Conservation (phyloP, 2,888 invertebrate species). For the Altica lythri region DNA sequence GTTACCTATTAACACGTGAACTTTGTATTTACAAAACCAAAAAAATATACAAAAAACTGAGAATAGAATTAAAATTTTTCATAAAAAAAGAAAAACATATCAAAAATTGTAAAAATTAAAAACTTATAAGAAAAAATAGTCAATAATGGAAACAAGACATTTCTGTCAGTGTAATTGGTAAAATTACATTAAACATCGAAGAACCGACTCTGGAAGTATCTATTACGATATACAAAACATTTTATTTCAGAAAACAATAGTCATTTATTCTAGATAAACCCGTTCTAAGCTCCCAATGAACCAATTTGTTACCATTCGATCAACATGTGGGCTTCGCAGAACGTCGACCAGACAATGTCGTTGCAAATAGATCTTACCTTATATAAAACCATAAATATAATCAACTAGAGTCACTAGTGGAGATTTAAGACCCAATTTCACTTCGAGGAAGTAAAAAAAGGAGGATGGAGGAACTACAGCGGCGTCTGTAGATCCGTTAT, state of each 20-base stretch:
- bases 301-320: neutral
- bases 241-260: neutral
- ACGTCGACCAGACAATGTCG: constrained; percentile 2
- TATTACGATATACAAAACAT: neutral
- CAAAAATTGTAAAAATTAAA: no score
- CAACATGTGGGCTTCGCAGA: constrained; percentile 3
- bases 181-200: neutral
- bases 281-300: neutral
- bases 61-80: no score
- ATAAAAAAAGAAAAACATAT: no score
- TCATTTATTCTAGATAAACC: neutral
- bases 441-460: constrained; percentile 7
- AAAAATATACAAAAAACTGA: no score
- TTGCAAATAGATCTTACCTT: constrained; percentile 7
- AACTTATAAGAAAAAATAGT: no score
- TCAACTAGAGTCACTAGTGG: neutral
- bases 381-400: constrained; percentile 1
- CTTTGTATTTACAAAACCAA: no score
- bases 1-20: no score
- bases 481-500: constrained; percentile 6
- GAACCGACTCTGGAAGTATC: neutral
- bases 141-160: neutral
- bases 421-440: constrained; percentile 10
- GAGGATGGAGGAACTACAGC: neutral
- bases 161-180: neutral